Evolutionary conservation across 2,888 invertebrate genomes (phyloP).

Genomic region (Drosophila cognata): DNA sequence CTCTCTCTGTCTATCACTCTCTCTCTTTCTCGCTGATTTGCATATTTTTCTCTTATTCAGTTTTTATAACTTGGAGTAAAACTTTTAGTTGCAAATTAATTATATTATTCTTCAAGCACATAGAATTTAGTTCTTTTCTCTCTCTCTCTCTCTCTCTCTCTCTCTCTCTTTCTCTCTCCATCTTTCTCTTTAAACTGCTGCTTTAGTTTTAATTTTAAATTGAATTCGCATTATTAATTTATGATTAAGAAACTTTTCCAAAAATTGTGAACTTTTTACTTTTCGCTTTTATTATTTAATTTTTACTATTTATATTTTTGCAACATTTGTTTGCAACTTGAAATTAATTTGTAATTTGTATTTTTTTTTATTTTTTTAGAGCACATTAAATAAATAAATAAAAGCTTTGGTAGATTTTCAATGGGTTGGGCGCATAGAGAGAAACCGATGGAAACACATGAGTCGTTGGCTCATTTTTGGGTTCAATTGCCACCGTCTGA

Average conservation of each 20-base stretch:
- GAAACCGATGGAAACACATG: slow-evolving; percentile 23
- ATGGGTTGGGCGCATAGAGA: background rate
- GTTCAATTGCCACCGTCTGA: slow-evolving; percentile 57
- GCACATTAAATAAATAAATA: slow-evolving; percentile 1
- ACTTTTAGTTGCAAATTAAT: no score
- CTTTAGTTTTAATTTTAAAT: background rate
- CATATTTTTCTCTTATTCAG: no score
- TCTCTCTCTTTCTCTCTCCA: no score
- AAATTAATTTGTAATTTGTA: background rate
- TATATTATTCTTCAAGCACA: no score
- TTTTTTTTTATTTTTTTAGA: background rate
- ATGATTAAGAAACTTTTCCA: background rate
- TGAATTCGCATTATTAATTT: background rate
- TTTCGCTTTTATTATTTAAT: background rate
- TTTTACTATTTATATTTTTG: no score
- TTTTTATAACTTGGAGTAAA: no score
- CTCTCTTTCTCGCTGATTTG: no score
- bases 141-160: background rate
- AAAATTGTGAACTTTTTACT: background rate
- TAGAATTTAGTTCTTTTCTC: no score
- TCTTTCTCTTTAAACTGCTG: background rate
- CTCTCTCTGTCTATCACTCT: no score
- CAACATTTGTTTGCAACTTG: background rate
- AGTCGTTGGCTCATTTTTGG: slow-evolving; percentile 42
- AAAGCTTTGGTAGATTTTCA: background rate